These are phyloP conservation scores for Suillia variegata DNA, from an alignment of 2,888 invertebrate species.

Conservation along the genomic window DNA sequence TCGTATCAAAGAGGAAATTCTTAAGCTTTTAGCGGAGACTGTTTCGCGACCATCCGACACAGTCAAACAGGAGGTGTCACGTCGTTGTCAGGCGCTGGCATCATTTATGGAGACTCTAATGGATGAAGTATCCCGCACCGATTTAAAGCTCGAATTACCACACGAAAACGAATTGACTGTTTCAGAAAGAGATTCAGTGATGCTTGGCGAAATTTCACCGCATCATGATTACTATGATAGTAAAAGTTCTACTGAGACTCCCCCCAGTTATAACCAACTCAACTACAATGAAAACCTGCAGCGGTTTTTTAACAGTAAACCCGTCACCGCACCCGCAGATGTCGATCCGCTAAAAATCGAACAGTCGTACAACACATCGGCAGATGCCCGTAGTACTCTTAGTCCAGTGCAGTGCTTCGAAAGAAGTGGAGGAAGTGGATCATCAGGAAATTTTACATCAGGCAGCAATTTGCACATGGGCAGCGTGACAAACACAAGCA, in stretches of 20 bases:
- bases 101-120: slow-evolving; percentile 77
- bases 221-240: slow-evolving; percentile 81
- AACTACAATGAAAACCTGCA: slow-evolving; percentile 84
- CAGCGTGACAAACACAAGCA: slow-evolving; percentile 63
- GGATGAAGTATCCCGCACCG: slow-evolving; percentile 69
- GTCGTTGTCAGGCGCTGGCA: slow-evolving; percentile 75
- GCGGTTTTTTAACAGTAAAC: slow-evolving; percentile 72
- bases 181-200: slow-evolving; percentile 77
- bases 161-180: slow-evolving; percentile 65
- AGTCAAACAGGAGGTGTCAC: slow-evolving; percentile 70
- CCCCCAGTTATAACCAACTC: slow-evolving; percentile 82
- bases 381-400: slow-evolving; percentile 41
- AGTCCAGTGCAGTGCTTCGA: slow-evolving; percentile 58
- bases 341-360: slow-evolving; percentile 63
- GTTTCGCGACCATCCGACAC: slow-evolving; percentile 63
- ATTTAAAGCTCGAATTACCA: slow-evolving; percentile 66
- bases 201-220: slow-evolving; percentile 84
- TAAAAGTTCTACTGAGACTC: slow-evolving; percentile 79
- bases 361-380: slow-evolving; percentile 57
- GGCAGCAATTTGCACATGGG: slow-evolving; percentile 66
- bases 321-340: slow-evolving; percentile 65
- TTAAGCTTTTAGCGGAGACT: slow-evolving; percentile 71
- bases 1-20: slow-evolving; percentile 70
- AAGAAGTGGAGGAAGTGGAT: slow-evolving; percentile 68
- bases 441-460: slow-evolving; percentile 67